Percentiles rank a stretch among this genome's conserved stretches.
phyloP scores from a whole-genome alignment of 1,140 invertebrate species.

The Laupala kohalensis region DNA sequence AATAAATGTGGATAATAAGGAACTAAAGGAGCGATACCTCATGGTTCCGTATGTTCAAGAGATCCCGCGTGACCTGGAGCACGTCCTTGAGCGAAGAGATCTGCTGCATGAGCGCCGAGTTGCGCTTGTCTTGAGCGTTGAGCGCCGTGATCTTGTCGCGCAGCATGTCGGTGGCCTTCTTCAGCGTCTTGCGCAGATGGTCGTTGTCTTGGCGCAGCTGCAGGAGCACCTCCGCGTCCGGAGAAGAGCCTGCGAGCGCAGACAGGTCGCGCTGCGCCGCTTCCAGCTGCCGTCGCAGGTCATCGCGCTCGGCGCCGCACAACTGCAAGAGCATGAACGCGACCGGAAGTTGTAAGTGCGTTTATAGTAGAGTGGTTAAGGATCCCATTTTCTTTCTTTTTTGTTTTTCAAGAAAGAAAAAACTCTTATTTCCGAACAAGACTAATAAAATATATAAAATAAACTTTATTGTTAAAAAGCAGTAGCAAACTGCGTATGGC shows the following conservation, averaged over 20 bases:
- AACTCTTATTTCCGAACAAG: too few species aligned
- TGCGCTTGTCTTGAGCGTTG: slow-evolving; percentile 54
- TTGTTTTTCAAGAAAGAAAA: too few species aligned
- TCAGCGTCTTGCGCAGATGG: background rate
- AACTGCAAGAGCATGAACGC: too few species aligned
- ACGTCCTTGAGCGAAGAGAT: slow-evolving; percentile 62
- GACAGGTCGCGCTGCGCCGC: background rate
- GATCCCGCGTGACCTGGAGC: slow-evolving; percentile 57
- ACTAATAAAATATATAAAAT: too few species aligned
- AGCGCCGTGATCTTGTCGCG: slow-evolving; percentile 1
- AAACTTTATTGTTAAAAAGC: too few species aligned
- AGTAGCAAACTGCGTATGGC: too few species aligned
- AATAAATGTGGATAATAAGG: too few species aligned
- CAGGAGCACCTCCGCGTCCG: background rate
- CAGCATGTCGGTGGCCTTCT: slow-evolving; percentile 1
- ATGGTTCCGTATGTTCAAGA: slow-evolving; percentile 58
- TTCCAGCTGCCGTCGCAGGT: background rate
- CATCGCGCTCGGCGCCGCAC: background rate
- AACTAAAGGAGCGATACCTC: too few species aligned
- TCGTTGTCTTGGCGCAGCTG: background rate
- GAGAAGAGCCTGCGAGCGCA: background rate
- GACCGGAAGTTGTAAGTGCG: too few species aligned
- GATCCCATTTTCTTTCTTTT: too few species aligned
- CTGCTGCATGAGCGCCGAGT: slow-evolving; percentile 51
- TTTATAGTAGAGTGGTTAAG: too few species aligned